These are phyloP conservation scores for Takifugu rubripes DNA, from an alignment of 2,797 vertebrate genomes.

Conservation along the genomic window DNA sequence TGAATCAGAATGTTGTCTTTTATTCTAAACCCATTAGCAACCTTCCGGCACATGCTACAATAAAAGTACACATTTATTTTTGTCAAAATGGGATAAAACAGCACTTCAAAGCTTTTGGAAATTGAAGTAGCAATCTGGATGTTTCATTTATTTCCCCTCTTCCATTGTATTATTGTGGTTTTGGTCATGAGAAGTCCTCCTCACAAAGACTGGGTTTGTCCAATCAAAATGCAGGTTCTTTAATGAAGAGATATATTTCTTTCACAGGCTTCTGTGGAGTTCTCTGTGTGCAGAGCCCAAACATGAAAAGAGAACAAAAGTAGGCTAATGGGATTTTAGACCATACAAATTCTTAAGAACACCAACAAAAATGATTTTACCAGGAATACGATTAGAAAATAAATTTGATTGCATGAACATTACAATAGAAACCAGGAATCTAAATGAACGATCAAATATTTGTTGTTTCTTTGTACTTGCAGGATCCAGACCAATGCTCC, in stretches of 20 bases:
- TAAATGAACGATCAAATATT: too few relatives aligned
- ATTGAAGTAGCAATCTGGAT: slow-evolving; percentile 72
- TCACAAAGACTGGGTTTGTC: slow-evolving; percentile 59
- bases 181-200: slow-evolving; percentile 57
- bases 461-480: too few relatives aligned
- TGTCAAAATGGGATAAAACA: slow-evolving; percentile 77
- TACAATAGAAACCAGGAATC: too few relatives aligned
- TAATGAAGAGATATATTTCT: slow-evolving; percentile 72
- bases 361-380: too few relatives aligned
- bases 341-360: slow-evolving; percentile 2
- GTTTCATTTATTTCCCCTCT: slow-evolving; percentile 51
- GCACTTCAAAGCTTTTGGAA: slow-evolving; percentile 76
- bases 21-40: slow-evolving; percentile 82
- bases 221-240: slow-evolving; percentile 69
- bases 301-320: slow-evolving; percentile 37
- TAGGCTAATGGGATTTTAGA: slow-evolving; percentile 40
- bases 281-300: slow-evolving; percentile 7
- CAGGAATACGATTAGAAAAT: too few relatives aligned
- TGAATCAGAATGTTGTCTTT: slow-evolving; percentile 75
- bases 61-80: slow-evolving; percentile 77
- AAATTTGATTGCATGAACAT: too few relatives aligned
- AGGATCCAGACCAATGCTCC: too few relatives aligned
- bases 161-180: slow-evolving; percentile 48
- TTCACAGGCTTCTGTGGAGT: slow-evolving; percentile 34
- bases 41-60: slow-evolving; percentile 72